Conservation (phyloP, 2,888 invertebrate genomes). For the Arctia plantaginis region DNA sequence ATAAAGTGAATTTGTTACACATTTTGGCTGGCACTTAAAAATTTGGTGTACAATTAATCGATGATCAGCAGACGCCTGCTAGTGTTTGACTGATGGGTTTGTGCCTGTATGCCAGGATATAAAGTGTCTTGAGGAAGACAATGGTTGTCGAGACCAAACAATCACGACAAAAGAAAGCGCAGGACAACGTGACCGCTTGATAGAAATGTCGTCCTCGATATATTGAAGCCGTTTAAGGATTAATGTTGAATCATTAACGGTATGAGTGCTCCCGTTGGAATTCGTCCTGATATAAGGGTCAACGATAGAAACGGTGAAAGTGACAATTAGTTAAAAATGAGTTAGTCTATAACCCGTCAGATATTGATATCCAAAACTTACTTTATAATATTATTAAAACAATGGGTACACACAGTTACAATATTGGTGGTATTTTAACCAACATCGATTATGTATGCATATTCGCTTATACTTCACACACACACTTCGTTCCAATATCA, state of each 20-base stretch:
- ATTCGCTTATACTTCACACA: no score
- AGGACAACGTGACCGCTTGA: constrained; percentile 80
- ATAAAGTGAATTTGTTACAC: constrained; percentile 75
- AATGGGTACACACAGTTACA: not conserved
- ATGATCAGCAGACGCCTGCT: constrained; percentile 64
- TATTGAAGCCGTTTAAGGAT: constrained; percentile 72
- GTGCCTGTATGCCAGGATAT: constrained; percentile 79
- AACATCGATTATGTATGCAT: no score
- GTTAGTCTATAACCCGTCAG: constrained; percentile 7
- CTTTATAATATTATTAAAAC: not conserved
- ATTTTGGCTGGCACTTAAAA: constrained; percentile 58
- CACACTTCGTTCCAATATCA: no score
- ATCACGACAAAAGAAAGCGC: constrained; percentile 81
- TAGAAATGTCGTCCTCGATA: constrained; percentile 81
- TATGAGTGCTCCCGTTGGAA: constrained; percentile 70
- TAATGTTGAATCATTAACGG: constrained; percentile 79
- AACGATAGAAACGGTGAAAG: constrained; percentile 74
- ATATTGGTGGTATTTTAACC: not conserved
- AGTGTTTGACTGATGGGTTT: constrained; percentile 76
- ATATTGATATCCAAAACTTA: not conserved
- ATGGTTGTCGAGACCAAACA: constrained; percentile 80
- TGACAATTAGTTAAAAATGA: constrained; percentile 53
- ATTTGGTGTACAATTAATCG: constrained; percentile 50
- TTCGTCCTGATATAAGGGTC: constrained; percentile 60
- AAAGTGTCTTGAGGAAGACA: constrained; percentile 81